Percentiles rank a stretch among this genome's conserved stretches.
phyloP scores from a whole-genome alignment of 2,797 vertebrate species.

The Pyrocephalus nanus region DNA sequence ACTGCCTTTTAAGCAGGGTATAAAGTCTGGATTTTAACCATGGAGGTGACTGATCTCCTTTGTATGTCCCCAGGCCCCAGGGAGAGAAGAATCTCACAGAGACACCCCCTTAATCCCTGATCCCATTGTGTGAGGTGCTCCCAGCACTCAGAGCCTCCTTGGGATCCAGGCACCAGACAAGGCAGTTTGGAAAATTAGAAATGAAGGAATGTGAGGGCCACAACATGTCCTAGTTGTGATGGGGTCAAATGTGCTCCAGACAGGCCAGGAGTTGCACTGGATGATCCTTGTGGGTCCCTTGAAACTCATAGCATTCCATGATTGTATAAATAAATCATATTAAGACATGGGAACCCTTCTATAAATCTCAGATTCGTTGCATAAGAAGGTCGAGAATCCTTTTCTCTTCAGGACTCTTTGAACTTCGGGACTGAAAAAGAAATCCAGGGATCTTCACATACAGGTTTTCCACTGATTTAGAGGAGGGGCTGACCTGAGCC shows the following conservation, averaged over 20 bases:
- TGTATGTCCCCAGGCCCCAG: neutral
- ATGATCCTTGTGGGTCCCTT: neutral
- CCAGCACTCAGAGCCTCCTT: too few relatives aligned
- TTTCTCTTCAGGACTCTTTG: neutral
- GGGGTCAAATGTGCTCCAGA: neutral
- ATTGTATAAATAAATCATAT: fast-evolving
- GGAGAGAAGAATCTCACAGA: neutral
- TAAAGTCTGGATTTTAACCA: neutral
- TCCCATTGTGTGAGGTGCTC: neutral
- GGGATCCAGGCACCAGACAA: neutral
- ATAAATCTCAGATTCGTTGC: neutral
- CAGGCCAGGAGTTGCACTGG: fast-evolving
- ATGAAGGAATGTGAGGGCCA: neutral
- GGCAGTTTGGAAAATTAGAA: neutral
- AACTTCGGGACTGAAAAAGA: neutral
- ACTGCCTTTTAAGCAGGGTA: neutral
- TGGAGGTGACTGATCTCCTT: neutral
- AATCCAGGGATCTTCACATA: neutral
- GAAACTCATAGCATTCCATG: neutral
- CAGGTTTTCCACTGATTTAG: neutral
- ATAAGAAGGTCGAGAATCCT: neutral
- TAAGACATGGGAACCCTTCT: neutral
- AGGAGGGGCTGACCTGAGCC: neutral
- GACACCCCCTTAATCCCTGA: neutral
- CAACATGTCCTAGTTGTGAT: fast-evolving